phyloP scores from a whole-genome alignment of 2,888 invertebrate species.

The Ennomos erosarius region DNA sequence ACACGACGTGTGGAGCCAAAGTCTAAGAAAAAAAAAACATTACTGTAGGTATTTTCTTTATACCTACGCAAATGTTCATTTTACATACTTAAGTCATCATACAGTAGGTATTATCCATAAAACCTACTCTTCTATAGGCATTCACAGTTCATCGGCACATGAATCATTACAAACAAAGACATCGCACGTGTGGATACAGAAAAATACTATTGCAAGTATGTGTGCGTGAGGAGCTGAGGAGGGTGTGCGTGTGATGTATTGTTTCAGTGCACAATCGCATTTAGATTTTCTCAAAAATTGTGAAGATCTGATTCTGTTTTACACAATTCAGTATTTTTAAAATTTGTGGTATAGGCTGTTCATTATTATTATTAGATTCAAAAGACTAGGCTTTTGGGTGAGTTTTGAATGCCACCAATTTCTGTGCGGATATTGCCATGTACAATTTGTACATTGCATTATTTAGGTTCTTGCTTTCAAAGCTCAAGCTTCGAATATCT shows the following conservation, averaged over 20 bases:
- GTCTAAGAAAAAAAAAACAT: too few relatives aligned
- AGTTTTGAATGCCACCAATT: too few relatives aligned
- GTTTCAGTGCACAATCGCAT: constrained; percentile 36
- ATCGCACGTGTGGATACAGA: constrained; percentile 25
- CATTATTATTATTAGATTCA: too few relatives aligned
- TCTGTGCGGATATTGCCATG: too few relatives aligned
- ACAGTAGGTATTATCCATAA: constrained; percentile 1
- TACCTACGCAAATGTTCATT: neutral
- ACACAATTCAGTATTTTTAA: too few relatives aligned
- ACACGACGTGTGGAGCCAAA: too few relatives aligned
- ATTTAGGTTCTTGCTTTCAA: too few relatives aligned
- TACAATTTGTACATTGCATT: too few relatives aligned
- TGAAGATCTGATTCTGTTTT: too few relatives aligned
- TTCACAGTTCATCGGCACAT: constrained; percentile 20
- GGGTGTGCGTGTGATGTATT: neutral
- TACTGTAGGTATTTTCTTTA: neutral
- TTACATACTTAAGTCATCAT: constrained; percentile 4
- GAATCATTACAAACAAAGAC: constrained; percentile 23
- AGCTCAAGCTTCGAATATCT: too few relatives aligned
- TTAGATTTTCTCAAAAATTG: neutral
- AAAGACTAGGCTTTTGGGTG: too few relatives aligned
- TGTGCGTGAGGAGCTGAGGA: neutral
- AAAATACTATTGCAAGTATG: constrained; percentile 5
- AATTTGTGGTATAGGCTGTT: too few relatives aligned
- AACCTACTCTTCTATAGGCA: constrained; percentile 11